Base-by-base conservation (phyloP, 2,888 invertebrate species). In the Hydropsyche betteni region DNA sequence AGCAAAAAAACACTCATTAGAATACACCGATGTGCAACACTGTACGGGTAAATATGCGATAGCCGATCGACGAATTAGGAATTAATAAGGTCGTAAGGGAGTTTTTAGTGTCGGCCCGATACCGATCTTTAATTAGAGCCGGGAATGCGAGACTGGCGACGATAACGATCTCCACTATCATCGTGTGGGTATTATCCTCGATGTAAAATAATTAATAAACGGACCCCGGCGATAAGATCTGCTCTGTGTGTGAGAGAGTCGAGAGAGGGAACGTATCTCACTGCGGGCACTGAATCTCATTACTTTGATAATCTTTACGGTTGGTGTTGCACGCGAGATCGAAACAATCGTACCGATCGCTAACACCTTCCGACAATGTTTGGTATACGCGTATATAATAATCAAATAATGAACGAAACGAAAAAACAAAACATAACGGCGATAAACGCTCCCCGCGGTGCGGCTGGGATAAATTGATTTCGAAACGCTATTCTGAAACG, bases 71-170 rank as follows among this genome's bases (percentile, higher is more conserved):
- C 68, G 81, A 83, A 83, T 83, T 83, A 83, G 82, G 82, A 83
- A 83, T 83, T 83, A 83, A 83, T 83, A 83, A 83, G 82, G 81
- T 82, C 75, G 81, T 82, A 83, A 83, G 83, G 82, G 82, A 83
- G 81, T 83, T 83, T 83, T 83, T 82, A 82, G 82, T 80, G 74
- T 74, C 74, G 77, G 80, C 81, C 80, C 68, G 78, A 78, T 79
- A 79, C 16, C 69, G 76, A 79, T 79, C 79, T 79, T 79, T 79
- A 79, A 79, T 79, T 79, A 79, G 77, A 76, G 73, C 61, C 36
- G 76, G 73, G 76, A 78, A 78, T 78, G 77, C 58, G 79, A 76
- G 79, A 16, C 58, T 12, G 14, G 58, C 44, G 6, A 8, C 44
- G 72, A 74, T 74, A 24, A 36, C 2, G 68, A 68, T 68, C 68